These are phyloP conservation scores for Apostichopus parvimensis DNA, from an alignment of 35 echinoderm and acorn worm genomes.

Conservation along the genomic window DNA sequence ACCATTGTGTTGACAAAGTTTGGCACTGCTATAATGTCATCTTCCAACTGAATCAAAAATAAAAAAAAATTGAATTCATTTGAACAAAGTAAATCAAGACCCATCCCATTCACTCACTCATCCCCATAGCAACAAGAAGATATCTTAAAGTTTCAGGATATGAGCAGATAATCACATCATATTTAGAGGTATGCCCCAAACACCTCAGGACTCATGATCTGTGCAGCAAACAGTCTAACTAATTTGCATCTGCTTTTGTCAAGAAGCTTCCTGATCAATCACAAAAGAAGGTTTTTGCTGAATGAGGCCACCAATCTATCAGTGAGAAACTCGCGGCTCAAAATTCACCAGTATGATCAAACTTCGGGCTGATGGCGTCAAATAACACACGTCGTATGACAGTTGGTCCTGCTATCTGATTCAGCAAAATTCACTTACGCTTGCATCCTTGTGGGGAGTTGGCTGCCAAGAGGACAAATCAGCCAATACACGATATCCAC, in stretches of 20 bases:
- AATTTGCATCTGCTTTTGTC: too few relatives aligned
- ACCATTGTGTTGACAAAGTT: constrained; percentile 92
- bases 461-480: neutral
- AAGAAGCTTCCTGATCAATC: neutral
- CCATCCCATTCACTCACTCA: too few relatives aligned
- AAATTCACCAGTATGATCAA: neutral
- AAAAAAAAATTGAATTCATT: neutral
- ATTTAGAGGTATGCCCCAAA: too few relatives aligned
- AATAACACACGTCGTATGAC: neutral
- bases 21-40: constrained; percentile 93
- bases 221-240: too few relatives aligned
- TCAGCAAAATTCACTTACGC: neutral
- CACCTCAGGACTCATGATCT: too few relatives aligned
- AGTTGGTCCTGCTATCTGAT: neutral
- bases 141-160: too few relatives aligned
- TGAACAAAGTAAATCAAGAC: neutral
- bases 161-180: too few relatives aligned
- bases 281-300: neutral
- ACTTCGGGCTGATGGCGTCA: neutral
- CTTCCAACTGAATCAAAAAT: constrained; percentile 78
- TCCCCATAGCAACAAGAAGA: too few relatives aligned
- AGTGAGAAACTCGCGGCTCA: neutral
- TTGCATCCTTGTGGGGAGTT: neutral
- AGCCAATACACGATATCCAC: neutral
- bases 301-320: neutral